Evolutionary conservation across 2,888 invertebrate genomes (phyloP), one percentile per base, ranked within the genome.

Genomic region (Diplazon laetatorius): DNA sequence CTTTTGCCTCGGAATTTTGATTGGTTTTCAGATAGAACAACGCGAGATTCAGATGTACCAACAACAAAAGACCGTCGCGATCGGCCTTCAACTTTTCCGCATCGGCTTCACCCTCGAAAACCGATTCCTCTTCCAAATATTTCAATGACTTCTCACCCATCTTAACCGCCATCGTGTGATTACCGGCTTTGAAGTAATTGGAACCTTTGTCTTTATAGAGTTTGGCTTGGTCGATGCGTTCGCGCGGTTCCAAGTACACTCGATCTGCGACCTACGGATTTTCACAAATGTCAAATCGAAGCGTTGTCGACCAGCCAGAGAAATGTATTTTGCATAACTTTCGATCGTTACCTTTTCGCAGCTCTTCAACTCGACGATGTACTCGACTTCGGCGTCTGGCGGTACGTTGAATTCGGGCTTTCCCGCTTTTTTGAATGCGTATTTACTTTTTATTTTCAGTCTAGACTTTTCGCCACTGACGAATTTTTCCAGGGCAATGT

Each of bases 131-230:
- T 6, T 94, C 94, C 75, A 97, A 87, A 83, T 93, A 94, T 0
- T 94, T 92, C 8, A 94, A 91, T 39, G 97, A 94, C 88, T 95
- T 95, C 84, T 95, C 95, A 90, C 99, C 99, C 93, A 97, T 95
- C 89, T 96, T 97, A 59, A 95, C 92, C 0, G 99, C 98, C 83
- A 97, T 86, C 69, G 92, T 91, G 85, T 93, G 95, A 89, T 98
- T 97, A 74, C 93, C 94, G 0, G 93, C 93, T 91, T 97, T 97
- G 87, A 98, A 97, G 89, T 97, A 98, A 59, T 94, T 93, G 0
- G 97, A 98, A 55, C 98, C 99, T 88, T 97, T 98, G 79, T 96
- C 96, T 91, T 99, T 99, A 81, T 94, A 95, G 12, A 96, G 92
- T 89, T 95, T 94, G 0, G 96, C 20, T 39, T 39, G 37, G 18